phyloP scores from a whole-genome alignment of 2,888 invertebrate species.

The Nezara viridula region DNA sequence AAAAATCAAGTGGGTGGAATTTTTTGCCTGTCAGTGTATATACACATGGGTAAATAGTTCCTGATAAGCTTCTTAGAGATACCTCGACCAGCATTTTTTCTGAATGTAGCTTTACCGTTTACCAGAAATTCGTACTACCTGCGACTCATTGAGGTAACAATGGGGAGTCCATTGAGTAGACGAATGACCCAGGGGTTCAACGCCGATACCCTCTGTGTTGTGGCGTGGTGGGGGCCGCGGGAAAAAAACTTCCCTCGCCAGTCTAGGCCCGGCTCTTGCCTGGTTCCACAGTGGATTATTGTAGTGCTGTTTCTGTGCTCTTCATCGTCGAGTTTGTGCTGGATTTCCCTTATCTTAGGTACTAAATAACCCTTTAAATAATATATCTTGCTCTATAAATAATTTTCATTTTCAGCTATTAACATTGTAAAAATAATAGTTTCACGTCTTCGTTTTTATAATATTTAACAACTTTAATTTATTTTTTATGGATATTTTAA shows the following conservation, averaged over 20 bases:
- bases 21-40: too few species aligned
- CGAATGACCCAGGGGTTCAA: not conserved
- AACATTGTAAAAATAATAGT: not conserved
- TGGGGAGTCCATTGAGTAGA: not conserved
- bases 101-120: not conserved
- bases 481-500: too few species aligned
- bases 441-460: not conserved
- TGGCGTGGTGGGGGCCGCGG: not conserved
- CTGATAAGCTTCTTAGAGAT: not conserved
- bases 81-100: not conserved
- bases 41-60: too few species aligned
- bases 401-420: not conserved
- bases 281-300: not conserved
- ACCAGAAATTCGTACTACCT: not conserved
- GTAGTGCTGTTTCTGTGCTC: not conserved
- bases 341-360: slow-evolving; percentile 13
- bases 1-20: too few species aligned
- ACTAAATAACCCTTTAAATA: not conserved
- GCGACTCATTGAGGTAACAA: not conserved
- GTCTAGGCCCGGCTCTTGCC: slow-evolving; percentile 10
- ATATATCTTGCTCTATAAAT: not conserved
- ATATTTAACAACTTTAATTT: too few species aligned
- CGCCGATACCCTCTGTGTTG: not conserved
- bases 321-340: not conserved
- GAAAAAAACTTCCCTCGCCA: slow-evolving; percentile 29